phyloP scores from a whole-genome alignment of 2,113 vertebrate genomes.

The Pongo abelii region DNA sequence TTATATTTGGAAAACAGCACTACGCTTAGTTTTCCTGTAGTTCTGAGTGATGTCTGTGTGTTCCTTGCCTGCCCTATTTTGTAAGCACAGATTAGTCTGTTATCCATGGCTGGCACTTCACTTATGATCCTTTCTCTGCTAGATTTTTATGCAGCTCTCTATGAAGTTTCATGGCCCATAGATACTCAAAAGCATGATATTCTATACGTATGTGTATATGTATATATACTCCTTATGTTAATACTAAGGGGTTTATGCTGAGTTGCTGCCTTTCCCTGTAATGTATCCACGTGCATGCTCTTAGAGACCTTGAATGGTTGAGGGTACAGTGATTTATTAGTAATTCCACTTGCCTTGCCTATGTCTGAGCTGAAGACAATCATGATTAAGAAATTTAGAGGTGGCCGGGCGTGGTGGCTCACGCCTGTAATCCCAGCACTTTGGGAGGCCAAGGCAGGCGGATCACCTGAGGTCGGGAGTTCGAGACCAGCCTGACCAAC shows the following conservation, averaged over 20 bases:
- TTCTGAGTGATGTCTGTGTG: rapidly evolving
- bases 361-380: neutral
- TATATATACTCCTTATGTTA: rapidly evolving
- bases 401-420: too few species aligned
- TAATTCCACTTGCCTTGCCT: too few species aligned
- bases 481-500: too few species aligned
- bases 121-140: neutral
- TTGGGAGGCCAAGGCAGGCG: too few species aligned
- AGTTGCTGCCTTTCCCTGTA: neutral
- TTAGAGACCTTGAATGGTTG: neutral
- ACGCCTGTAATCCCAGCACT: too few species aligned
- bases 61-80: neutral
- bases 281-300: rapidly evolving
- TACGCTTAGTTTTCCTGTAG: neutral
- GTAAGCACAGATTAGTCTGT: neutral
- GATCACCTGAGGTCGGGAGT: too few species aligned
- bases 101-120: rapidly evolving
- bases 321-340: neutral
- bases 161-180: neutral
- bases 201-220: rapidly evolving
- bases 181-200: neutral
- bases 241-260: rapidly evolving
- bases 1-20: neutral
- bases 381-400: neutral
- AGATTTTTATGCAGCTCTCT: neutral